phyloP scores from a whole-genome alignment of 2,888 invertebrate genomes.

The Odontomyia ornata region DNA sequence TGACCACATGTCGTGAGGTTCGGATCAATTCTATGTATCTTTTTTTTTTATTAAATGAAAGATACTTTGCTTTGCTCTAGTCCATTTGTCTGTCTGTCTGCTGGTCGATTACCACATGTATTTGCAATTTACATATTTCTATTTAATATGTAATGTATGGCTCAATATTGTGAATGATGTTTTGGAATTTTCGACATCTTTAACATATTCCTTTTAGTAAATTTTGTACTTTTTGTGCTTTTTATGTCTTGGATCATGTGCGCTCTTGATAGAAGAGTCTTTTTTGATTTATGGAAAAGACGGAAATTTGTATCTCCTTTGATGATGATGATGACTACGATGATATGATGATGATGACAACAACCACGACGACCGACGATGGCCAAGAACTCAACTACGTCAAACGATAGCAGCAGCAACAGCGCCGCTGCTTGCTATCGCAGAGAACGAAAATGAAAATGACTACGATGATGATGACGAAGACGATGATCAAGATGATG shows the following conservation, averaged over 20 bases:
- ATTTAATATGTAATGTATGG: no score
- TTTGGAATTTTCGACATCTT: background rate
- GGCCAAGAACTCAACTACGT: background rate
- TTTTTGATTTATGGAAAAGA: slow-evolving; percentile 34
- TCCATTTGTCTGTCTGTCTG: background rate
- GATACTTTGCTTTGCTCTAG: background rate
- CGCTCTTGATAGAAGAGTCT: background rate
- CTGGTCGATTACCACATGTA: slow-evolving; percentile 13
- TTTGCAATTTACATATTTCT: slow-evolving; percentile 1
- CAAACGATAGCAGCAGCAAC: no score
- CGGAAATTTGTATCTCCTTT: slow-evolving; percentile 37
- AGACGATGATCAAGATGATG: slow-evolving; percentile 1
- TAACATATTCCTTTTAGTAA: no score
- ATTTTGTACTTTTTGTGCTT: background rate
- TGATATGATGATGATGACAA: background rate
- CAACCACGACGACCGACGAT: background rate
- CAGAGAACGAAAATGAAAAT: background rate
- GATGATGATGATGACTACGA: slow-evolving; percentile 22
- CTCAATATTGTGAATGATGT: background rate
- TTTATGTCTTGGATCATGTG: background rate
- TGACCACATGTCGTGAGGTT: slow-evolving; percentile 42
- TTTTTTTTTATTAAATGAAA: background rate
- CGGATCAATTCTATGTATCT: no score
- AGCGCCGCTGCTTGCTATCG: background rate
- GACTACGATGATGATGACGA: background rate